Base-by-base conservation (phyloP, 2,888 invertebrate species). In the Melieria omissa region DNA sequence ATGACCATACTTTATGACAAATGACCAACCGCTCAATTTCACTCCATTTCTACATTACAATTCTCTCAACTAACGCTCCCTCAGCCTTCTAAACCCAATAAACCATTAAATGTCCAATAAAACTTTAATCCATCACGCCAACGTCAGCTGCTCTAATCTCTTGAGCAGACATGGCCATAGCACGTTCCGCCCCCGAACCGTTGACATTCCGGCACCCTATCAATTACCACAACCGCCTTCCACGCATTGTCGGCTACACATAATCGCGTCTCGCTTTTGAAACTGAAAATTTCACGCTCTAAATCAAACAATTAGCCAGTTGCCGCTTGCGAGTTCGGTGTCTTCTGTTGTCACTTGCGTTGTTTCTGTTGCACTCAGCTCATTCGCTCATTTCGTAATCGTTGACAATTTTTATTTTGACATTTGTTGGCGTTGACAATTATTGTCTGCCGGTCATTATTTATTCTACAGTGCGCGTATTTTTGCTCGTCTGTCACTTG, bases 391-490 rank as follows among this genome's bases (percentile, higher is more conserved):
- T 58, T 57, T 66, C 41, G 58, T 41, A 47, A 66, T 66, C 58
- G 57, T 66, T 58, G 14, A 57, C 46, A 60, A 65, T 47, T 46
- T 58, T 41, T 66, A 66, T 66, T 66, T 66, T 66, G 66, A 66
- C 66, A 66, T 46, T 66, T 57, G 58, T 47, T 66, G 66, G 46
- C 58, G 58, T 66, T 66, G 66, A 66, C 46, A 66, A 46, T 57
- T 57, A 47, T 4, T 41, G 4, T 41, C 46, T 41, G 8, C 58
- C 57, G 57, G n/a, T 45, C 14, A 60, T 14, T 6, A 14, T 12
- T 29, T 10, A 14, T 10, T 54, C 16, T 54, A 54, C 16, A 12
- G 45, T 46, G 8, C 47, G 9, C 41, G 57, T 66, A 8, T n/a
- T 14, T 55, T 62, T 62, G 62, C 7, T 46, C 29, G 62, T 10